Base-by-base conservation (phyloP, 1,140 invertebrate genomes). In the Phymastichus coffea region DNA sequence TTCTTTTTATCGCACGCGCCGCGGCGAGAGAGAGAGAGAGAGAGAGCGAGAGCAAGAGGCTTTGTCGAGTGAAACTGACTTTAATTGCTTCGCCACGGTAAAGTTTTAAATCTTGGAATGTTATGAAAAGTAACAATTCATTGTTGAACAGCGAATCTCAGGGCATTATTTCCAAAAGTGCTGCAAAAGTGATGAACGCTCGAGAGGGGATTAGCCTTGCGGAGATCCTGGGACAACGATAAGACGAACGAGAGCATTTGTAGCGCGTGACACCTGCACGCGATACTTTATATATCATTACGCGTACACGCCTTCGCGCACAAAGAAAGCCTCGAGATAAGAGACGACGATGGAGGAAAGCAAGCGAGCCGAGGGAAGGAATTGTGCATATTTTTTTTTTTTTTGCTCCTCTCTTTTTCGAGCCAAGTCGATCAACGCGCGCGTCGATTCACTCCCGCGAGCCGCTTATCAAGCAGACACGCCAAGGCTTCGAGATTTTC, bases 231-330 rank as follows among this genome's bases (percentile, higher is more conserved):
- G n/a, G 37, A 8, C 7, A 33, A 10, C 2, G 48, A 59, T 59
- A 59, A 59, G 28, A 25, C 8, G 40, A 59, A 52, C 48, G 57
- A 52, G 57, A 59, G 49, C 56, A 51, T 65, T 74, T 75, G 70
- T 75, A 66, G 54, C 46, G 8, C n/a, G 66, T 63, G 67, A 72
- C 70, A 73, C 72, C 72, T 74, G 71, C 70, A 63, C 63, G 66
- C 67, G 71, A 68, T 64, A 63, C 63, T 64, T 65, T 67, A 66
- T 68, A 69, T 69, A 70, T 72, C 70, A 73, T 68, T 43, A 52
- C 40, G 47, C 48, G 44, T n/a, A n/a, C n/a, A n/a, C 14, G 28
- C 52, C 28, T 23, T 22, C 51, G 40, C n/a, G 14, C 40, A 52
- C 26, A 48, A 30, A 48, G 25, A 43, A 41, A 43, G 17, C 12